Percentiles rank a stretch among this genome's conserved stretches.
These are phyloP conservation scores for Gymnogyps californianus DNA, from an alignment of 2,113 vertebrate species.

Conservation along the genomic window DNA sequence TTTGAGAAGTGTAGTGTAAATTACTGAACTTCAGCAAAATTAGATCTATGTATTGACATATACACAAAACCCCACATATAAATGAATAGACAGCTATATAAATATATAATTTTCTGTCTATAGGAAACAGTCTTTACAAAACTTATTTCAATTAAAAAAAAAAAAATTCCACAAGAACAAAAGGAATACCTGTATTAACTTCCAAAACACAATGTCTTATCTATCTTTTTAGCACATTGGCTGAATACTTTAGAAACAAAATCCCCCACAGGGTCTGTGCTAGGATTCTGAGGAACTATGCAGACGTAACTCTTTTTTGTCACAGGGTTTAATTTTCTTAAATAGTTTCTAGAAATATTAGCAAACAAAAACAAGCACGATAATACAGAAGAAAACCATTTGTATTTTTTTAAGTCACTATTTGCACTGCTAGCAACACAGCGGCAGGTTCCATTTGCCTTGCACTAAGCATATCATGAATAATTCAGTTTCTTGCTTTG, in stretches of 20 bases:
- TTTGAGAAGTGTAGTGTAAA: not conserved
- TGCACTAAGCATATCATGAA: slow-evolving; percentile 16
- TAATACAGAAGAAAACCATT: not conserved
- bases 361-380: not conserved
- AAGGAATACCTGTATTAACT: not conserved
- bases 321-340: not conserved
- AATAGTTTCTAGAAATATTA: not conserved
- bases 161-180: not conserved
- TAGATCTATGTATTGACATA: not conserved
- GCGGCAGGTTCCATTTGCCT: slow-evolving; percentile 41
- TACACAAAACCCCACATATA: not conserved
- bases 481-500: slow-evolving; percentile 45
- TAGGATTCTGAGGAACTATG: not conserved
- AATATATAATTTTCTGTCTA: not conserved
- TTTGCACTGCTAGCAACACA: not conserved
- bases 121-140: not conserved
- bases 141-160: not conserved
- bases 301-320: not conserved
- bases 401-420: not conserved
- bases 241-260: slow-evolving; percentile 45
- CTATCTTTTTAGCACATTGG: not conserved
- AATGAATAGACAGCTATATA: not conserved
- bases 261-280: not conserved
- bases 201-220: not conserved
- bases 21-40: not conserved